Evolutionary conservation across 2,797 vertebrate species (phyloP).

Genomic region (Halcyon smyrnensis): DNA sequence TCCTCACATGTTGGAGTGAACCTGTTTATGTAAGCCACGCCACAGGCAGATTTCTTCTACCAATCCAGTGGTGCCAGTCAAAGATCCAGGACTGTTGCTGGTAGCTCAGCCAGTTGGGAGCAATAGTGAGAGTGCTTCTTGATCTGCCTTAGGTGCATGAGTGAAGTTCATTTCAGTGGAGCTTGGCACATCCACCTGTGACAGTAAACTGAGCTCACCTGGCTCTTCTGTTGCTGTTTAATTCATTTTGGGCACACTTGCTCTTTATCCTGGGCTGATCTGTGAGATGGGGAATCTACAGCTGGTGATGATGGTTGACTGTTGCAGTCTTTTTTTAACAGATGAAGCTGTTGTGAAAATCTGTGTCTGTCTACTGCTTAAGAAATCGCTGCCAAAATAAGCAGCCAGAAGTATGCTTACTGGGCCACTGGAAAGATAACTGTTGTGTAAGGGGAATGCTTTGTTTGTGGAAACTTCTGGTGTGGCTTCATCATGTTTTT

Average conservation of each 20-base stretch:
- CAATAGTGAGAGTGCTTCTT: not conserved
- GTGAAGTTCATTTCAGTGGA: not conserved
- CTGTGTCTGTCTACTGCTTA: slow-evolving; percentile 1
- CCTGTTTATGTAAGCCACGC: not conserved
- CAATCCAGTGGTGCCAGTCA: not conserved
- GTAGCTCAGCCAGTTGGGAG: not conserved
- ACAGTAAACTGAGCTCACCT: not conserved
- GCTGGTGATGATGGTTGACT: not conserved
- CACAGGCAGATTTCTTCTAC: not conserved
- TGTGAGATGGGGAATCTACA: not conserved
- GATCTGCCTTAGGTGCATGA: not conserved
- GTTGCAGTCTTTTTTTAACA: not conserved
- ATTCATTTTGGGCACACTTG: not conserved
- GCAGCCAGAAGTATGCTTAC: not conserved
- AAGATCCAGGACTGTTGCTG: not conserved
- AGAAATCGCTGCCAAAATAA: slow-evolving; percentile 48
- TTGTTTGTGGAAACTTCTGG: slow-evolving; percentile 29
- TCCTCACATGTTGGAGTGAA: not conserved
- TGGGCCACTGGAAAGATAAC: not conserved
- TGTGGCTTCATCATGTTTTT: slow-evolving; percentile 22
- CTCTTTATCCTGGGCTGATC: not conserved
- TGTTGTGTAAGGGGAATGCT: not conserved
- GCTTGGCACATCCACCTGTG: not conserved
- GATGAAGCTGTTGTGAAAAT: not conserved
- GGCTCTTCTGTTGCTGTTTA: not conserved